These are phyloP conservation scores for Chaunax sp. DNA, from an alignment of 2,797 vertebrate species.

Conservation along the genomic window DNA sequence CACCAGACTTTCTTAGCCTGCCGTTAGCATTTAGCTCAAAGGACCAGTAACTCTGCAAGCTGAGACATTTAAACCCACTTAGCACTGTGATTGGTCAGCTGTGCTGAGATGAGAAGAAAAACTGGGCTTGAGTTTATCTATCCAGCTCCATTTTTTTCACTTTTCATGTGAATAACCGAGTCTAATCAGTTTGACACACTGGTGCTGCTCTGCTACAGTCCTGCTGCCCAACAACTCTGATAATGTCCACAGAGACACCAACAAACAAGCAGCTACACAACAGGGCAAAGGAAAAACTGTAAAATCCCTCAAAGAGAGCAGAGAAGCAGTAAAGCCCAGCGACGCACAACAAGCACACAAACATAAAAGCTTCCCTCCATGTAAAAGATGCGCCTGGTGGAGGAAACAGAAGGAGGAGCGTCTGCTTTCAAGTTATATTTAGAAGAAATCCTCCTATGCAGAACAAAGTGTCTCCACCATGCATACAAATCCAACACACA, in stretches of 20 bases:
- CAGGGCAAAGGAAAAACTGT: neutral
- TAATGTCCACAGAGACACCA: constrained; percentile 10
- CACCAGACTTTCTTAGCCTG: too few relatives aligned
- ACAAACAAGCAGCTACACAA: constrained; percentile 14
- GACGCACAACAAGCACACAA: constrained; percentile 28
- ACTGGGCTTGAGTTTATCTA: too few relatives aligned
- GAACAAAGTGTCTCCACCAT: constrained; percentile 55
- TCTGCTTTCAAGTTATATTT: constrained; percentile 73
- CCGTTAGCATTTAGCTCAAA: too few relatives aligned
- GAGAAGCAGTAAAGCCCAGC: constrained; percentile 21
- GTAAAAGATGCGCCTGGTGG: constrained; percentile 31
- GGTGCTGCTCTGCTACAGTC: neutral
- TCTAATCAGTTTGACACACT: too few relatives aligned
- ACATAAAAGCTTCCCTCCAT: constrained; percentile 62
- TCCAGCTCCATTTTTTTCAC: too few relatives aligned
- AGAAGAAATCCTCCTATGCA: constrained; percentile 70
- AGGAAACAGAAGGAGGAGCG: constrained; percentile 45
- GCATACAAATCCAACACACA: constrained; percentile 59
- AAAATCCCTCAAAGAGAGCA: constrained; percentile 34
- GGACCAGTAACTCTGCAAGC: too few relatives aligned
- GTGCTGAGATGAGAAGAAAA: too few relatives aligned
- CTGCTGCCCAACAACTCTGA: constrained; percentile 8
- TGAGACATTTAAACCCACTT: neutral
- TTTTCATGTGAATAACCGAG: too few relatives aligned
- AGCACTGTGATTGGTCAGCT: too few relatives aligned